Evolutionary conservation across 2,797 vertebrate genomes (phyloP), one percentile per base, ranked within the genome.

Genomic region (Scolopax bukidnonensis): DNA sequence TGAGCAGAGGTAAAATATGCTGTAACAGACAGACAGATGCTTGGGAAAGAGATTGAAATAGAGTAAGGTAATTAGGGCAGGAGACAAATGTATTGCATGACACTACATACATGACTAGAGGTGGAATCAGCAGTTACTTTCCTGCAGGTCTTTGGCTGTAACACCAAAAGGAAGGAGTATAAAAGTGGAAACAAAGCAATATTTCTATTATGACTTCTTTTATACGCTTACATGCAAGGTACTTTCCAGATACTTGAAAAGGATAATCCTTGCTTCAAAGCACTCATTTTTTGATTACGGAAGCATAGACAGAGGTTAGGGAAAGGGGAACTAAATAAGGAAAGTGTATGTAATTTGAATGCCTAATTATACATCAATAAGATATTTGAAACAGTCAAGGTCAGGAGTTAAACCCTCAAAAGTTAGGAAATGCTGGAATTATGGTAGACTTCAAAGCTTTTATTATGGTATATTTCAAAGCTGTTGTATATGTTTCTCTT

Each of bases 191-290:
- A 75, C 36, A 94, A 85, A 92, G 6, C 41, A 57, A 11, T 56
- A 47, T 71, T 83, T 85, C 9, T 85, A 1, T 54, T 77, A 40
- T 7, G 10, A 68, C 78, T 78, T 90, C 6, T 88, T 93, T 89
- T 83, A 12, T 89, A 68, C 6, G 1, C 15, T 88, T 76, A 25
- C 4, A 20, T 53, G 56, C 11, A 54, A 47, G 87, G 88, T 89
- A 77, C 78, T 95, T 97, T 94, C 92, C 87, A 87, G 77, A 33
- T 71, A 75, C 45, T 89, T 93, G 41, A 80, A 87, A 94, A 87
- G 32, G 19, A 53, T 64, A 61, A 83, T 64, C 16, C 41, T 12
- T 67, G n/a, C 81, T 94, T 96, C 90, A 95, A 94, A 96, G 84
- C 16, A 50, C 30, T 70, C 2, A 8, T 28, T 74, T 84, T 89